Conservation (phyloP, 2,888 invertebrate genomes). For the Allacma fusca region DNA sequence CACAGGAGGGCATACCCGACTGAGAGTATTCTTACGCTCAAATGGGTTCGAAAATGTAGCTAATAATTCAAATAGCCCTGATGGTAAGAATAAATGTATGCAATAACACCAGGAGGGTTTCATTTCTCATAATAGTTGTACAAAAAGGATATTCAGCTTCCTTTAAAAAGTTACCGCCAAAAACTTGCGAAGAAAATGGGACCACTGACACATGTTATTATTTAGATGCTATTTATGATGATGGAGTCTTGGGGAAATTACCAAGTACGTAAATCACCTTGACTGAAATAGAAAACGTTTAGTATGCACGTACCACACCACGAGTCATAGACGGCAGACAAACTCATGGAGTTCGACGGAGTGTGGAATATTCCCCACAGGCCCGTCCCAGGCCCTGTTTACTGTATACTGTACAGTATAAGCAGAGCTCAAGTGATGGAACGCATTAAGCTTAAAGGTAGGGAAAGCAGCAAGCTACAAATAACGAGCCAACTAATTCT, state of each 20-base stretch:
- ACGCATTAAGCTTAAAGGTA: too few species aligned
- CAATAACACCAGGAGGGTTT: slow-evolving; percentile 7
- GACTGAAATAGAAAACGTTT: slow-evolving; percentile 20
- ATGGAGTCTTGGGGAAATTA: slow-evolving; percentile 36
- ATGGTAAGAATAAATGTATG: slow-evolving; percentile 5
- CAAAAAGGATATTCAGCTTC: slow-evolving; percentile 14
- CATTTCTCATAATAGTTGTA: background rate
- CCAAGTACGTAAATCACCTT: slow-evolving; percentile 30
- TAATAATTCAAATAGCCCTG: slow-evolving; percentile 18
- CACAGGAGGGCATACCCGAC: too few species aligned
- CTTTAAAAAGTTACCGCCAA: background rate
- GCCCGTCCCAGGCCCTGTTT: too few species aligned
- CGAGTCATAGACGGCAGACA: background rate
- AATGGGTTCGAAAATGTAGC: slow-evolving; percentile 11
- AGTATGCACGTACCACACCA: slow-evolving; percentile 11
- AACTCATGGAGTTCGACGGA: background rate
- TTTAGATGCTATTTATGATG: slow-evolving; percentile 25
- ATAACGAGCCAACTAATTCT: too few species aligned
- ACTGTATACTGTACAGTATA: too few species aligned
- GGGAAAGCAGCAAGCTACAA: too few species aligned
- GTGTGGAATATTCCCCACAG: too few species aligned
- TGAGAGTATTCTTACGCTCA: too few species aligned
- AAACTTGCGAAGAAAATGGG: background rate
- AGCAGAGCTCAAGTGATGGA: too few species aligned
- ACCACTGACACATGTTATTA: slow-evolving; percentile 31